These are phyloP conservation scores for Catocala nupta DNA, from an alignment of 2,888 invertebrate species.

Conservation along the genomic window DNA sequence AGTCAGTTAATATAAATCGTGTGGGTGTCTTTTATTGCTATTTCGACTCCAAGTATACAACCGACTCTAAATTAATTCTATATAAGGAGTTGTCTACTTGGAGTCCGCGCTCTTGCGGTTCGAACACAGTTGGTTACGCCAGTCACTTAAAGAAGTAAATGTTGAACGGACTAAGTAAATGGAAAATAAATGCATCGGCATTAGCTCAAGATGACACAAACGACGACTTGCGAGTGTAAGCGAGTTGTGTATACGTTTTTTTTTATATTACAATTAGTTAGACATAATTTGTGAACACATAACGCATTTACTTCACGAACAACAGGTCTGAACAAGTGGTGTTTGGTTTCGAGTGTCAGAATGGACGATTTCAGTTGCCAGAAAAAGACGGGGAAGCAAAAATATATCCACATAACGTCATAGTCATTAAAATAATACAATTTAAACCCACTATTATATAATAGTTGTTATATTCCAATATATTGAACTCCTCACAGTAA, in stretches of 20 bases:
- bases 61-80: not conserved
- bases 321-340: constrained; percentile 66
- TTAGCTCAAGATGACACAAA: constrained; percentile 49
- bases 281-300: constrained; percentile 43
- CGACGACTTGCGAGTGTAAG: constrained; percentile 22
- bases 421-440: constrained; percentile 62
- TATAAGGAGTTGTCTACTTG: constrained; percentile 30
- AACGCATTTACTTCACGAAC: constrained; percentile 76
- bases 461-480: constrained; percentile 70
- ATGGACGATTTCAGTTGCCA: constrained; percentile 81
- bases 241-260: constrained; percentile 38
- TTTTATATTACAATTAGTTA: constrained; percentile 52
- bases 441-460: constrained; percentile 61
- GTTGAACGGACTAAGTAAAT: constrained; percentile 62
- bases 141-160: constrained; percentile 68
- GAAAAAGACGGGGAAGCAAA: constrained; percentile 82
- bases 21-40: constrained; percentile 27
- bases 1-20: constrained; percentile 35
- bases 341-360: constrained; percentile 78
- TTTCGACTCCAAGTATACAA: constrained; percentile 40
- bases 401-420: constrained; percentile 49
- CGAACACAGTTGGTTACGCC: constrained; percentile 48
- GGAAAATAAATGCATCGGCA: constrained; percentile 44
- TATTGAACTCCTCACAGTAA: constrained; percentile 56
- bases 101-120: constrained; percentile 50